A percentile compares a stretch with the other conserved stretches of the same genome.
Conservation (phyloP, 1,140 invertebrate species). For the Anagrus nilaparvatae region DNA sequence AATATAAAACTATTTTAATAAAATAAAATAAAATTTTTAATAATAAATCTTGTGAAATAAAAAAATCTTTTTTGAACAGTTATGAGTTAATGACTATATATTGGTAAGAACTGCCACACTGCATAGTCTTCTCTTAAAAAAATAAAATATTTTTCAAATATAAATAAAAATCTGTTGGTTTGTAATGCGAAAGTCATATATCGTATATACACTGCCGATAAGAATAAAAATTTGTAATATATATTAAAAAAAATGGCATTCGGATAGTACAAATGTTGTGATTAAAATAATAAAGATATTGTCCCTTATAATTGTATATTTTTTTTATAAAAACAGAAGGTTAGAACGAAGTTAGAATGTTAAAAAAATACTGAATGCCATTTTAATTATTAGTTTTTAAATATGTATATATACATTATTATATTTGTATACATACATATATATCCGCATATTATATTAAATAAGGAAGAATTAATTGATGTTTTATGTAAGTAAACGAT, state of each 20-base stretch:
- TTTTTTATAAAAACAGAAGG: conserved; percentile 39
- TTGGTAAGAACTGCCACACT: conserved; percentile 22
- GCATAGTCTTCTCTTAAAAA: conserved; percentile 25
- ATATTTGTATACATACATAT: conserved; percentile 9
- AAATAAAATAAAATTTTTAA: conserved; percentile 5
- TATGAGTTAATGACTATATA: too few relatives aligned
- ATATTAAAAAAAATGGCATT: conserved; percentile 40
- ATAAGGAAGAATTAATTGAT: conserved; percentile 12
- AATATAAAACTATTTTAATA: background rate
- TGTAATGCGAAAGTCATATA: conserved; percentile 21
- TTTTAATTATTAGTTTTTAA: conserved; percentile 35
- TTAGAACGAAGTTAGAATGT: conserved; percentile 33
- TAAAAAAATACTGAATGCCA: conserved; percentile 42
- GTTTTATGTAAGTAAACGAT: conserved; percentile 12
- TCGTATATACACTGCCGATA: conserved; percentile 27
- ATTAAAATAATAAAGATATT: conserved; percentile 33
- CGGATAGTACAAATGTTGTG: conserved; percentile 42
- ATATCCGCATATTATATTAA: conserved; percentile 8
- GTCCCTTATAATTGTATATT: conserved; percentile 44
- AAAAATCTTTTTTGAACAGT: conserved; percentile 14
- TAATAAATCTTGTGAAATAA: conserved; percentile 7
- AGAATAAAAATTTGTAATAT: conserved; percentile 33
- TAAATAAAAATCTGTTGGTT: conserved; percentile 32
- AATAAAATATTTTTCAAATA: conserved; percentile 20
- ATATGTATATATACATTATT: conserved; percentile 9